These are phyloP conservation scores for Pristionchus exspectatus DNA, from an alignment of 2,888 invertebrate genomes.

Conservation along the genomic window DNA sequence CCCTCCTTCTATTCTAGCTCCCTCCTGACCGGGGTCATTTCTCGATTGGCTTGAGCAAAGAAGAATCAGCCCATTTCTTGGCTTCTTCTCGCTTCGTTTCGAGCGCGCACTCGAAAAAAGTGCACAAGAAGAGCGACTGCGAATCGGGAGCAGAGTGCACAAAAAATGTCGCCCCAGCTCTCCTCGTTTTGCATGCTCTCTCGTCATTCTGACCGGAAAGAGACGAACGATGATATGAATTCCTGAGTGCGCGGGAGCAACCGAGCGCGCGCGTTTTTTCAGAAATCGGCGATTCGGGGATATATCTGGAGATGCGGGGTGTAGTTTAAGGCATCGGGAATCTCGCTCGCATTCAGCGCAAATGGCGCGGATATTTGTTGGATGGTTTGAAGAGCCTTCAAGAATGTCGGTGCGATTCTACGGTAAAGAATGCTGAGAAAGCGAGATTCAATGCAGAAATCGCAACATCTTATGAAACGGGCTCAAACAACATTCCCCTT, in stretches of 20 bases:
- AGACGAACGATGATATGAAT: too few species aligned
- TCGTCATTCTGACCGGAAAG: too few species aligned
- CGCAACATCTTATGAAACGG: neutral
- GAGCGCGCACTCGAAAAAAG: conserved; percentile 32
- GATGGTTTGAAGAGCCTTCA: neutral
- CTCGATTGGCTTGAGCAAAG: conserved; percentile 36
- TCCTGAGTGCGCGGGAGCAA: neutral
- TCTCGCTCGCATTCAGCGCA: neutral
- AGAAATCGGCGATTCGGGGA: neutral
- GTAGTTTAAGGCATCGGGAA: too few species aligned
- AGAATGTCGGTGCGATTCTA: neutral
- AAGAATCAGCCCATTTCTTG: neutral
- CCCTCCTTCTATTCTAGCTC: neutral
- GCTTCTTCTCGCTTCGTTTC: conserved; percentile 2
- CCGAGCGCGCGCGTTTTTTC: neutral
- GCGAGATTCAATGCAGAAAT: neutral
- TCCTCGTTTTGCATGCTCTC: neutral
- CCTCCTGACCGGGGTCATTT: neutral
- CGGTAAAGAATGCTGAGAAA: neutral
- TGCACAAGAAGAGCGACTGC: neutral
- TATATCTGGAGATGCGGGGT: neutral
- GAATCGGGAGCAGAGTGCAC: neutral
- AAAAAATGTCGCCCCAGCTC: neutral
- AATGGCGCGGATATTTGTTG: neutral
- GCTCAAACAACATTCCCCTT: neutral